phyloP scores from a whole-genome alignment of 2,888 invertebrate genomes.

The Cephus spinipes region DNA sequence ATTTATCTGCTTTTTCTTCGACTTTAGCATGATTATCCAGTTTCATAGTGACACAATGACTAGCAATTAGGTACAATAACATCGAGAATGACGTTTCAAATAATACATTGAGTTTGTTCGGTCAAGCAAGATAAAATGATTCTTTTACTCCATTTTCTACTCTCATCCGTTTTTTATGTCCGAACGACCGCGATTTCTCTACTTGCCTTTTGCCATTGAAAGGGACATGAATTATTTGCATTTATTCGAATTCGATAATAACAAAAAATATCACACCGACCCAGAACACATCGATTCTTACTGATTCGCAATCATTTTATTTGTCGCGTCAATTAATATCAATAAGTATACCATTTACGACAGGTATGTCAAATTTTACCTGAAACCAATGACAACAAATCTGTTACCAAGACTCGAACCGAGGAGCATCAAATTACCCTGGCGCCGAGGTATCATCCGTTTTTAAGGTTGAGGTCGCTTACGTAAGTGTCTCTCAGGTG shows the following conservation, averaged over 20 bases:
- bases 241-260: neutral
- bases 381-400: neutral
- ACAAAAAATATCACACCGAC: neutral
- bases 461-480: constrained; percentile 7
- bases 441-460: neutral
- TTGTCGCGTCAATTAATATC: neutral
- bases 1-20: constrained; percentile 18
- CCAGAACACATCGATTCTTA: neutral
- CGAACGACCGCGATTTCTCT: neutral
- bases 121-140: constrained; percentile 25
- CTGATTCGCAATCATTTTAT: neutral
- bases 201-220: neutral
- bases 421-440: neutral
- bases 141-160: constrained; percentile 20
- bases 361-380: neutral
- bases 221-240: neutral
- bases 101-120: constrained; percentile 19
- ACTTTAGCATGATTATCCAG: constrained; percentile 26
- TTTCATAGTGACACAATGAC: neutral
- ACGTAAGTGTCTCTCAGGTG: neutral
- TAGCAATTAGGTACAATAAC: constrained; percentile 11
- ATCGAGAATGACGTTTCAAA: constrained; percentile 21
- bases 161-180: neutral
- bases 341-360: neutral
- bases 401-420: neutral